Conservation (phyloP, 2,797 vertebrate species). For the Sebastes taczanowskii region DNA sequence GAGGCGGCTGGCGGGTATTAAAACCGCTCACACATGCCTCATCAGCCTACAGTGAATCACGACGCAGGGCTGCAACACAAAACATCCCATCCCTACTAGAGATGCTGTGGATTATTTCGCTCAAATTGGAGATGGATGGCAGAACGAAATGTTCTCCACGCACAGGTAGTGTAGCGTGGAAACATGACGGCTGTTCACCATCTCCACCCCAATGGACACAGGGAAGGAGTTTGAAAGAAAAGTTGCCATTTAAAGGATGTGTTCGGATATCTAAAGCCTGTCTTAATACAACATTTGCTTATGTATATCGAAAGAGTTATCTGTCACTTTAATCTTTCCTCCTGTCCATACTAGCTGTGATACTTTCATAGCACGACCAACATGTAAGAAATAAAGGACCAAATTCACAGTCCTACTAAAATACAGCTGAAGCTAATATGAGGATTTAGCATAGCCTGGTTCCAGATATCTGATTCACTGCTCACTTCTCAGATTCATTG, state of each 20-base stretch:
- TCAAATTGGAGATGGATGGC: slow-evolving; percentile 8
- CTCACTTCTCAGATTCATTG: background rate
- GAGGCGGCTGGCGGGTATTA: background rate
- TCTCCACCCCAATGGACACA: background rate
- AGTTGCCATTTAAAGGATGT: background rate
- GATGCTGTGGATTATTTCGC: background rate
- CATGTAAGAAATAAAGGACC: background rate
- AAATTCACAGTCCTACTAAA: background rate
- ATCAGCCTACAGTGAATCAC: background rate
- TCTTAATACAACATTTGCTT: background rate
- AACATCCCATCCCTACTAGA: background rate
- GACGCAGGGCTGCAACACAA: background rate
- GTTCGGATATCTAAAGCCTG: background rate
- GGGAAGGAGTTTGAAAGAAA: background rate
- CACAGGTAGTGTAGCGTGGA: slow-evolving; percentile 4
- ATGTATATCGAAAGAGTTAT: background rate
- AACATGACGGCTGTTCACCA: slow-evolving; percentile 22
- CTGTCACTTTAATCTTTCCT: background rate
- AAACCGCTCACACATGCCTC: slow-evolving; percentile 9
- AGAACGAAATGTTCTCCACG: slow-evolving; percentile 12
- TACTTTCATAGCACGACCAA: accelerated
- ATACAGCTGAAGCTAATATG: background rate
- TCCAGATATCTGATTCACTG: background rate
- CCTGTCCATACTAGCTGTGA: background rate
- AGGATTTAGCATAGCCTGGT: background rate